Conservation (phyloP, 2,797 vertebrate species). For the Galaxias olidus region DNA sequence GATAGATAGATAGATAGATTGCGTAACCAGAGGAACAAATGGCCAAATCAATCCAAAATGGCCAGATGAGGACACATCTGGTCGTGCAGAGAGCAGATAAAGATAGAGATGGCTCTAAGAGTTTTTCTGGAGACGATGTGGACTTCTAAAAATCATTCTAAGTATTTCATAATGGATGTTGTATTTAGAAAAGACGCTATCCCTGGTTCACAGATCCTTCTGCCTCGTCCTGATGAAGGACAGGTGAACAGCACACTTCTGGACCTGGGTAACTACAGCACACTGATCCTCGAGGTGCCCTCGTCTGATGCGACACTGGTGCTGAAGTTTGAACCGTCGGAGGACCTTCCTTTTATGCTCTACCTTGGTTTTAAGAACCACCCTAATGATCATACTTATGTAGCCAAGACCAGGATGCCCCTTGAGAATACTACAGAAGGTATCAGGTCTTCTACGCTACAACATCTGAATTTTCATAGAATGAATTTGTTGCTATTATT, state of each 20-base stretch:
- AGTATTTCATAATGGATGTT: too few relatives aligned
- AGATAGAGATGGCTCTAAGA: too few relatives aligned
- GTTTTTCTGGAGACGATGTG: too few relatives aligned
- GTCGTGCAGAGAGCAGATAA: too few relatives aligned
- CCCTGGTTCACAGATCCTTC: constrained; percentile 76
- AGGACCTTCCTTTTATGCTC: constrained; percentile 76
- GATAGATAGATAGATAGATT: too few relatives aligned
- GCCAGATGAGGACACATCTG: too few relatives aligned
- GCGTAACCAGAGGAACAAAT: too few relatives aligned
- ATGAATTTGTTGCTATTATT: too few relatives aligned
- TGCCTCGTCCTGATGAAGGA: constrained; percentile 73
- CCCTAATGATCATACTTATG: constrained; percentile 80
- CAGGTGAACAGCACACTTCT: constrained; percentile 77
- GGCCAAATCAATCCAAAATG: too few relatives aligned
- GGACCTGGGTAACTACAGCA: constrained; percentile 80
- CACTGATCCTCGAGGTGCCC: constrained; percentile 83
- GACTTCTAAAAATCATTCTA: too few relatives aligned
- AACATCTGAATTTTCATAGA: too few relatives aligned
- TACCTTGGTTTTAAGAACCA: constrained; percentile 81
- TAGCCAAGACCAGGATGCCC: constrained; percentile 76
- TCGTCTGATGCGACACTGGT: constrained; percentile 80
- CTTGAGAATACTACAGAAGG: constrained; percentile 71
- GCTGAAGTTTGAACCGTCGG: constrained; percentile 83
- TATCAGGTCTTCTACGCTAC: constrained; percentile 44
- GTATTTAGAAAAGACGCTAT: too few relatives aligned